These are phyloP conservation scores for Colistium nudipinnis DNA, from an alignment of 2,113 vertebrate genomes.

Conservation along the genomic window DNA sequence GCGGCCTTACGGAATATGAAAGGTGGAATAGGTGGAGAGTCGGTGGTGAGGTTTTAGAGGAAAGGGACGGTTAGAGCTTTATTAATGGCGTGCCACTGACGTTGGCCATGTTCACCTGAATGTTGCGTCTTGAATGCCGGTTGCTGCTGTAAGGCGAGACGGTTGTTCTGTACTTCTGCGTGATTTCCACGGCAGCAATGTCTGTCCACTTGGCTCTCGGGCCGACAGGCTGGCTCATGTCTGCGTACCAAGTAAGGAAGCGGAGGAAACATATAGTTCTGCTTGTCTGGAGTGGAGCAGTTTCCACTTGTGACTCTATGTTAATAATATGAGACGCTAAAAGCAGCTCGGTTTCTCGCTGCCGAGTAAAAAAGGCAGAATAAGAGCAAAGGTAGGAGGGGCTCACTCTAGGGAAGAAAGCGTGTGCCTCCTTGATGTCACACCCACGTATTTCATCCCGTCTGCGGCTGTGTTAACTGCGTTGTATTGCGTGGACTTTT, in stretches of 20 bases:
- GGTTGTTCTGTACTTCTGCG: constrained; percentile 56
- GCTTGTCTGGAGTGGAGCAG: constrained; percentile 53
- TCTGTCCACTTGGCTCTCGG: constrained; percentile 52
- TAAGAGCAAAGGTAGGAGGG: neutral
- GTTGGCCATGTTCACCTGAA: constrained; percentile 69
- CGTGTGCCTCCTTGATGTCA: constrained; percentile 33
- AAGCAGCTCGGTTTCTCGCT: constrained; percentile 46
- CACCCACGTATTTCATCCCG: constrained; percentile 17
- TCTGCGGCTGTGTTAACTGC: constrained; percentile 1
- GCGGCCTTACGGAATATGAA: constrained; percentile 29
- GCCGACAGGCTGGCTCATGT: constrained; percentile 63
- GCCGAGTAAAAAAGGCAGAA: constrained; percentile 4
- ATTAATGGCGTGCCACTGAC: constrained; percentile 73
- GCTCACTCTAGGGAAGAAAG: constrained; percentile 7
- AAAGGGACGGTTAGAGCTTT: constrained; percentile 66
- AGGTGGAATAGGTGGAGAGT: constrained; percentile 49
- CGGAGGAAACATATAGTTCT: constrained; percentile 65
- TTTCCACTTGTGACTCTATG: constrained; percentile 43
- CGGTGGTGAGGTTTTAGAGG: constrained; percentile 47
- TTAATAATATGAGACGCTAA: constrained; percentile 63
- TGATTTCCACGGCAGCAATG: constrained; percentile 42
- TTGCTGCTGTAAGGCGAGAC: constrained; percentile 64
- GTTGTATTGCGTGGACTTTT: neutral
- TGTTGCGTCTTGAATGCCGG: constrained; percentile 23
- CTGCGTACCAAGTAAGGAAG: constrained; percentile 59